Evolutionary conservation across 2,113 vertebrate species (phyloP), one percentile per base, ranked within the genome.

Genomic region (Pyxicephalus adspersus): DNA sequence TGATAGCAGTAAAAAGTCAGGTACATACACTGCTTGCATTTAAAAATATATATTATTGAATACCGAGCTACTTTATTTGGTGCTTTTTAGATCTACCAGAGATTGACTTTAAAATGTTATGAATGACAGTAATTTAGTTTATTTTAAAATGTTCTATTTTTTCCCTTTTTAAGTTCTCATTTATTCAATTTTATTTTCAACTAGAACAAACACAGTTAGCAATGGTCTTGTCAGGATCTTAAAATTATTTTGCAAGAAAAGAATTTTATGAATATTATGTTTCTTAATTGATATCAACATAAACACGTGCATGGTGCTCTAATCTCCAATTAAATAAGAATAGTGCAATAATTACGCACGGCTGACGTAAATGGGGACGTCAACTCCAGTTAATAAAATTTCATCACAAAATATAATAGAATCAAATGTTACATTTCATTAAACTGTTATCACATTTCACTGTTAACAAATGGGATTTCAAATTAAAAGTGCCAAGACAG

Each of bases 311-410:
- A 29, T 17, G 23, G 17, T 29, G 16, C 45, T 54, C 17, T 51
- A 64, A 77, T 65, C 45, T 77, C 61, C 58, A 76, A 76, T 76
- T 76, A 63, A 63, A 50, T 34, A 26, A 63, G 38, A 64, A 63
- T 26, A 26, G 31, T 18, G 18, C 63, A 63, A 76, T 66, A 29
- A 77, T 66, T 34, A 38, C 23, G 76, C 26, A 19, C 1, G 20
- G 13, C 64, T 77, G 76, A 77, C 76, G 76, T 67, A 34, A 77
- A 77, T 66, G 63, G 19, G 26, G 25, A 67, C 25, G 64, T 77
- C 76, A 77, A 52, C 60, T 16, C 75, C 8, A 52, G 75, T 54
- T 77, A 77, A 65, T 77, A 54, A 65, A 54, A 65, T 29, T 51
- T 77, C 61, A 77, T 29, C 18, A 31, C 65, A 51, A 66, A 26